Evolutionary conservation across 2,888 invertebrate species (phyloP).

Genomic region (Ametastegia equiseti): DNA sequence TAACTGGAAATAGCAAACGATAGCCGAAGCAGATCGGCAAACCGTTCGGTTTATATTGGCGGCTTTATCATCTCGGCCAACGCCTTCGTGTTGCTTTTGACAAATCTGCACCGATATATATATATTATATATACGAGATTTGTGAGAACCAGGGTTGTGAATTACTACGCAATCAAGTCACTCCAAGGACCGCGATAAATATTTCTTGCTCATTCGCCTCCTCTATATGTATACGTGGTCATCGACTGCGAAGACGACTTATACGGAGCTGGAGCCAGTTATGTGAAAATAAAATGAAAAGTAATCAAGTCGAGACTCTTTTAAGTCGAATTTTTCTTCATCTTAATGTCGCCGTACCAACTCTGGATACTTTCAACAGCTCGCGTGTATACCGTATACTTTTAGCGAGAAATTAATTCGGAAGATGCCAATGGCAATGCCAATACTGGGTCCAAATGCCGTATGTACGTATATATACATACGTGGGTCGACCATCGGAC

Average conservation of each 20-base stretch:
- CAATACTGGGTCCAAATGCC: background rate
- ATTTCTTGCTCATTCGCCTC: slow-evolving; percentile 15
- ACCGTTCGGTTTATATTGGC: background rate
- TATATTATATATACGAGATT: background rate
- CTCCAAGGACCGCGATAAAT: slow-evolving; percentile 1
- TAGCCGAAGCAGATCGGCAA: background rate
- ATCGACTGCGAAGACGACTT: slow-evolving; percentile 34
- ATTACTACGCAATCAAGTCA: slow-evolving; percentile 40
- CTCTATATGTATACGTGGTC: too few species aligned
- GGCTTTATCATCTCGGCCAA: slow-evolving; percentile 28
- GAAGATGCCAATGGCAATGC: background rate
- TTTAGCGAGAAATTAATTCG: slow-evolving; percentile 44
- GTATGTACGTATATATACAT: too few species aligned
- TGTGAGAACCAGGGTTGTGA: slow-evolving; percentile 33
- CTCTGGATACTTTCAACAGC: background rate
- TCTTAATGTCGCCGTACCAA: background rate
- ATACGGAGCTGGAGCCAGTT: slow-evolving; percentile 36
- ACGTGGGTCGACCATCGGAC: slow-evolving; percentile 41
- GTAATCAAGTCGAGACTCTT: background rate
- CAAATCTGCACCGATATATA: slow-evolving; percentile 19
- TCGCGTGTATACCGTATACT: slow-evolving; percentile 37
- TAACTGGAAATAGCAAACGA: slow-evolving; percentile 33
- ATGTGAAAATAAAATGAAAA: slow-evolving; percentile 7
- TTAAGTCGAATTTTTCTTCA: slow-evolving; percentile 21
- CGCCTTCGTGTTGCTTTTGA: slow-evolving; percentile 25